Evolutionary conservation across 35 echinoderm and acorn worm genomes (phyloP), one percentile per base, ranked within the genome.

Genomic region (Ophiothrix spiculata): DNA sequence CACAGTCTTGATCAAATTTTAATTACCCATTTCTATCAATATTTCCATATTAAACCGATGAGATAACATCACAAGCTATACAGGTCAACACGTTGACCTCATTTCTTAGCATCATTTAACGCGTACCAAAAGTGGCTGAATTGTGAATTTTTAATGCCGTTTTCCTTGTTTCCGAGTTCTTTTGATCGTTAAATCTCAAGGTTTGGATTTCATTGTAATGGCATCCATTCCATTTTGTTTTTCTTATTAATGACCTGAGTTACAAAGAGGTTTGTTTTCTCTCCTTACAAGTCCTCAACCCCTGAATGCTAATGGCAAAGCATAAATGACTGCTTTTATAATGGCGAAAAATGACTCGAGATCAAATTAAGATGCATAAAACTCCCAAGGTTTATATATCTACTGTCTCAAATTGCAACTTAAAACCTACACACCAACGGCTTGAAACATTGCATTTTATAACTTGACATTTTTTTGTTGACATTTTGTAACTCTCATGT

Each of bases 191-290:
- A 15, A 28, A 25, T 10, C n/a, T n/a, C n/a, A n/a, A n/a, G n/a
- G n/a, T n/a, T n/a, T n/a, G n/a, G n/a, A n/a, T n/a, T n/a, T 69
- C 3, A 69, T 69, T 69, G 60, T 69, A 69, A 69, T 69, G 60
- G 60, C 3, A 69, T 69, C 60, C 23, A 12, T n/a, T 6, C 8
- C 60, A n/a, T 69, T 69, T n/a, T 69, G 60, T 69, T 69, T 69
- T 69, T 15, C 60, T 69, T 69, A 28, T 2, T 69, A 69, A 69
- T 69, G 60, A 69, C 60, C 60, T n/a, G 60, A 25, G 60, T 69
- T 69, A 69, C 10, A 69, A n/a, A 28, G 19, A 49, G 60, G 60
- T 2, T 69, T 4, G 25, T 69, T 69, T 69, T 28, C 60, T 54
- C 45, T 21, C 45, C n/a, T n/a, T n/a, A n/a, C n/a, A n/a, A n/a